Conservation (phyloP, 2,888 invertebrate species). For the Amphipoea oculea region DNA sequence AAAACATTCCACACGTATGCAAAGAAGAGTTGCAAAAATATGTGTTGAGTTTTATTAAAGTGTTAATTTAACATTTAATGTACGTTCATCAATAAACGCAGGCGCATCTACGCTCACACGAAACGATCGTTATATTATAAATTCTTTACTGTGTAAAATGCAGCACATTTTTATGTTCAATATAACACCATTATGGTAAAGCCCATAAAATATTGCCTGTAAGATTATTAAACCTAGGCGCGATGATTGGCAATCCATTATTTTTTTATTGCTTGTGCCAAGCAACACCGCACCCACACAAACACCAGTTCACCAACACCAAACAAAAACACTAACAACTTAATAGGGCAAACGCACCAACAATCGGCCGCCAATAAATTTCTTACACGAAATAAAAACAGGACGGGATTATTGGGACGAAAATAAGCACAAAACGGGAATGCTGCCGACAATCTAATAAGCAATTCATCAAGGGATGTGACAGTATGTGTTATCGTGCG, state of each 20-base stretch:
- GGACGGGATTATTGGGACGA: conserved; percentile 76
- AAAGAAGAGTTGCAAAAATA: background rate
- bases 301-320: conserved; percentile 28
- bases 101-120: conserved; percentile 15
- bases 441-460: conserved; percentile 85
- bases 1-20: background rate
- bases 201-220: conserved; percentile 47
- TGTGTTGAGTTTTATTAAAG: background rate
- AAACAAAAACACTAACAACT: conserved; percentile 68
- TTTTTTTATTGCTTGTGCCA: conserved; percentile 48
- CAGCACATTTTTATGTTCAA: conserved; percentile 41
- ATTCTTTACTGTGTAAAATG: conserved; percentile 41
- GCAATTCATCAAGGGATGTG: conserved; percentile 88
- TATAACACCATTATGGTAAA: conserved; percentile 36
- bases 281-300: conserved; percentile 38
- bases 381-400: conserved; percentile 72
- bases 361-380: conserved; percentile 70
- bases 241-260: conserved; percentile 62
- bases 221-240: conserved; percentile 52
- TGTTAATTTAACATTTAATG: conserved; percentile 35
- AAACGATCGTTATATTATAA: conserved; percentile 10
- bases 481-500: conserved; percentile 84
- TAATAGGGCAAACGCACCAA: conserved; percentile 76
- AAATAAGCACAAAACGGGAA: conserved; percentile 80
- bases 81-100: conserved; percentile 15